These are phyloP conservation scores for Aproaerema taeniolella DNA, from an alignment of 2,888 invertebrate genomes.

Conservation along the genomic window DNA sequence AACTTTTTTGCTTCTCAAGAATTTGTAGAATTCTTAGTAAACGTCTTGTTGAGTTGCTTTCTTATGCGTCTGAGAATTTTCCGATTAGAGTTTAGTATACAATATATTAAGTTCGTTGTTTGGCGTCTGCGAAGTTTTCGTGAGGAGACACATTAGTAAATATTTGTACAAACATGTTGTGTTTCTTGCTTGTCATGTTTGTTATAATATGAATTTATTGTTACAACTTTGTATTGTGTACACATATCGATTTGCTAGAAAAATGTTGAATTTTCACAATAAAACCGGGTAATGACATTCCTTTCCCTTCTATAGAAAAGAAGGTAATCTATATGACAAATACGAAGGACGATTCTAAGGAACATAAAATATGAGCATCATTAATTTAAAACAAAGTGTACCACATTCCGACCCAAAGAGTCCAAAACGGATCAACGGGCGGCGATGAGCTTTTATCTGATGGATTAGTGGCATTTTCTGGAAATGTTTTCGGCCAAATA, in stretches of 20 bases:
- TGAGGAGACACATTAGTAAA: too few relatives aligned
- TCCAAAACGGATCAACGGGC: conserved; percentile 44
- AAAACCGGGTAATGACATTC: conserved; percentile 17
- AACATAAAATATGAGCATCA: conserved; percentile 51
- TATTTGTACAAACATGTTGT: too few relatives aligned
- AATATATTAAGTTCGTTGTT: too few relatives aligned
- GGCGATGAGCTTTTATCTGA: conserved; percentile 46
- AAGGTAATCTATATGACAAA: conserved; percentile 64
- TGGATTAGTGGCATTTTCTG: conserved; percentile 38
- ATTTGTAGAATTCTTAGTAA: not conserved
- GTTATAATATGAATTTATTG: too few relatives aligned
- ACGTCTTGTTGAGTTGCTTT: not conserved
- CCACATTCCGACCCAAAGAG: conserved; percentile 30
- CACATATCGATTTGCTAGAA: too few relatives aligned
- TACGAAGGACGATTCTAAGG: conserved; percentile 53
- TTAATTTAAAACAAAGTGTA: conserved; percentile 62
- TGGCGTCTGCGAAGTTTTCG: too few relatives aligned
- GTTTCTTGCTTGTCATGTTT: too few relatives aligned
- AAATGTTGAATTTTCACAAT: too few relatives aligned
- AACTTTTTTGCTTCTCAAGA: conserved; percentile 9
- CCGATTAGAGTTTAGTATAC: not conserved
- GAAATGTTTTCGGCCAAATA: conserved; percentile 10
- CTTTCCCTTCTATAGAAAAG: conserved; percentile 47
- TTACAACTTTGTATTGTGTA: too few relatives aligned
- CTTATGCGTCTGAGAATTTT: not conserved